These are phyloP conservation scores for Drosophila siamana DNA, from an alignment of 2,888 invertebrate species.

Conservation along the genomic window DNA sequence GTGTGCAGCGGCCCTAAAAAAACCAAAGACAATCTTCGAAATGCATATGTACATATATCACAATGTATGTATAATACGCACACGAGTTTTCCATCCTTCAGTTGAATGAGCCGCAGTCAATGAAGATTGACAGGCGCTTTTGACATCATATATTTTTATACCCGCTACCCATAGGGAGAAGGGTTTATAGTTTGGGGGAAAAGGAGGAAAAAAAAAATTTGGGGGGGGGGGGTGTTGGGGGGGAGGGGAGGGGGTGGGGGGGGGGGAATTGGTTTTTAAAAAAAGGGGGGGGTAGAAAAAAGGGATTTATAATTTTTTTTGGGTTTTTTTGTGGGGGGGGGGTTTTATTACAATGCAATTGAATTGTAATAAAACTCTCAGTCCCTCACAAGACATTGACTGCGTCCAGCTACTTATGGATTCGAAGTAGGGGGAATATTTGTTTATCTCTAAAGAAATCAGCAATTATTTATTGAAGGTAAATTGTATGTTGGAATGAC, in stretches of 20 bases:
- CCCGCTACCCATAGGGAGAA: too few relatives aligned
- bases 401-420: conserved; percentile 45
- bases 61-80: conserved; percentile 3
- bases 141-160: conserved; percentile 32
- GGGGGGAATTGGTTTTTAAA: too few relatives aligned
- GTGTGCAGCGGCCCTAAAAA: conserved; percentile 27
- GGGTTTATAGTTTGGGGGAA: too few relatives aligned
- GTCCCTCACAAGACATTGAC: conserved; percentile 1
- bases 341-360: conserved; percentile 55
- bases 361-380: conserved; percentile 53
- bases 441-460: conserved; percentile 42
- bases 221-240: too few relatives aligned
- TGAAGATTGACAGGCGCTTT: conserved; percentile 25
- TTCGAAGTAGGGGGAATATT: conserved; percentile 52
- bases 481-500: conserved; percentile 46
- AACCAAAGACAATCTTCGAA: conserved; percentile 47
- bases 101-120: conserved; percentile 35
- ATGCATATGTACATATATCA: conserved; percentile 1
- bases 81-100: conserved; percentile 5
- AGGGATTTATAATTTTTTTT: too few relatives aligned
- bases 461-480: conserved; percentile 43
- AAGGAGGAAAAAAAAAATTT: too few relatives aligned
- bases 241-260: too few relatives aligned
- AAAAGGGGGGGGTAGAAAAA: too few relatives aligned
- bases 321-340: too few relatives aligned